phyloP scores from a whole-genome alignment of 1,140 invertebrate genomes.

The Oedothorax gibbosus region DNA sequence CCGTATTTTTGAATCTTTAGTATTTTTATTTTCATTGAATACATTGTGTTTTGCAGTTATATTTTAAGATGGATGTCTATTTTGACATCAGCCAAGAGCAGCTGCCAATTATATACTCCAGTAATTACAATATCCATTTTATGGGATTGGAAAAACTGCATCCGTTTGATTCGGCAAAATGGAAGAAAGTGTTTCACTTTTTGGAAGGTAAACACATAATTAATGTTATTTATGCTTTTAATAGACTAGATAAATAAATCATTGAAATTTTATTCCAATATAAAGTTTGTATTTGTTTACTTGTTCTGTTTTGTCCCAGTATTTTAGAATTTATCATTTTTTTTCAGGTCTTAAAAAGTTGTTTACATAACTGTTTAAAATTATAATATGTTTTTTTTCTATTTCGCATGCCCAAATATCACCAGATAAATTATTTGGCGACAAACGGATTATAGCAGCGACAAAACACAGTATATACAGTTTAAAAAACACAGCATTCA shows the following conservation, averaged over 20 bases:
- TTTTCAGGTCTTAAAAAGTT: too few relatives aligned
- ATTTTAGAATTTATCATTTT: too few relatives aligned
- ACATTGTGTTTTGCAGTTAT: neutral
- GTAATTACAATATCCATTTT: constrained; percentile 85
- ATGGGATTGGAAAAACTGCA: constrained; percentile 84
- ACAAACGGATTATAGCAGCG: too few relatives aligned
- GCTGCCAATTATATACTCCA: constrained; percentile 79
- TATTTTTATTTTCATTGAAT: neutral
- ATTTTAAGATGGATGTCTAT: constrained; percentile 54
- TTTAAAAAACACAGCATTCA: too few relatives aligned
- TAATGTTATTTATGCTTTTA: neutral
- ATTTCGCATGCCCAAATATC: too few relatives aligned
- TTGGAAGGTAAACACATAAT: constrained; percentile 72
- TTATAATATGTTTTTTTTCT: too few relatives aligned
- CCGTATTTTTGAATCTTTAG: too few relatives aligned
- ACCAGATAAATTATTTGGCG: too few relatives aligned
- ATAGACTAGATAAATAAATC: neutral
- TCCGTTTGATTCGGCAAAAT: constrained; percentile 90
- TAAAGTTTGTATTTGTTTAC: neutral
- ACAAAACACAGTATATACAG: too few relatives aligned
- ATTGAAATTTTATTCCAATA: neutral
- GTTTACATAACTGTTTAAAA: too few relatives aligned
- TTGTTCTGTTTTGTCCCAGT: too few relatives aligned
- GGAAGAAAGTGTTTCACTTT: constrained; percentile 77
- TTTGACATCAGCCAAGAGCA: constrained; percentile 45